phyloP scores from a whole-genome alignment of 2,888 invertebrate genomes.

The Drosophila atroscutellata region DNA sequence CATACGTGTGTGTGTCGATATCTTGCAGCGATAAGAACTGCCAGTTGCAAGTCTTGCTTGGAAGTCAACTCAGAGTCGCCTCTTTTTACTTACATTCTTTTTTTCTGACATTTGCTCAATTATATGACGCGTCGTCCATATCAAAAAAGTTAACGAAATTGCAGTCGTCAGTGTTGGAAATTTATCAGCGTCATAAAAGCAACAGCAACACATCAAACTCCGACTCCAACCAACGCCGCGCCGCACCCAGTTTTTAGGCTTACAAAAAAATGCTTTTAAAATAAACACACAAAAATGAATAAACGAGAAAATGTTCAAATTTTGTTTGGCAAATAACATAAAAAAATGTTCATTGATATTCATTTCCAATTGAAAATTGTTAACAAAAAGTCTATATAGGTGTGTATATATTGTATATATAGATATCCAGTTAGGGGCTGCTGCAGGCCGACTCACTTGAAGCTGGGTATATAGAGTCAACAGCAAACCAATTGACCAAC shows the following conservation, averaged over 20 bases:
- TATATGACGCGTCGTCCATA: constrained; percentile 41
- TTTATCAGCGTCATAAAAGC: constrained; percentile 61
- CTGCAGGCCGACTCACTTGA: constrained; percentile 31
- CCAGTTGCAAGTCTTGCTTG: constrained; percentile 11
- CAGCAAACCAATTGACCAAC: constrained; percentile 44
- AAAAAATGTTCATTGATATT: constrained; percentile 52
- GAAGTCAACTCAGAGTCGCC: constrained; percentile 35
- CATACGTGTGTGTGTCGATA: constrained; percentile 40
- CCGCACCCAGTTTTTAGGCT: constrained; percentile 40
- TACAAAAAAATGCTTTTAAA: constrained; percentile 41
- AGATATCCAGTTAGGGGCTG: constrained; percentile 4
- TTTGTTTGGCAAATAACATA: constrained; percentile 34
- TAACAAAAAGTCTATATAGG: constrained; percentile 39
- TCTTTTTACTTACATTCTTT: neutral
- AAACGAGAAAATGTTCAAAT: constrained; percentile 22
- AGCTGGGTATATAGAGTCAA: constrained; percentile 34
- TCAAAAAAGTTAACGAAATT: constrained; percentile 45
- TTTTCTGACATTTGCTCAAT: constrained; percentile 45
- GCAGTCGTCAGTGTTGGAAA: constrained; percentile 40
- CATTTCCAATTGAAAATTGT: constrained; percentile 49
- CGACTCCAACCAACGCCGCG: constrained; percentile 29
- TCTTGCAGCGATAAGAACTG: constrained; percentile 48
- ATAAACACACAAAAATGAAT: constrained; percentile 18
- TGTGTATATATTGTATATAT: constrained; percentile 3
- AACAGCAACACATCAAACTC: constrained; percentile 5